phyloP scores from a whole-genome alignment of 2,888 invertebrate species.

The Ormyrus nitidulus region DNA sequence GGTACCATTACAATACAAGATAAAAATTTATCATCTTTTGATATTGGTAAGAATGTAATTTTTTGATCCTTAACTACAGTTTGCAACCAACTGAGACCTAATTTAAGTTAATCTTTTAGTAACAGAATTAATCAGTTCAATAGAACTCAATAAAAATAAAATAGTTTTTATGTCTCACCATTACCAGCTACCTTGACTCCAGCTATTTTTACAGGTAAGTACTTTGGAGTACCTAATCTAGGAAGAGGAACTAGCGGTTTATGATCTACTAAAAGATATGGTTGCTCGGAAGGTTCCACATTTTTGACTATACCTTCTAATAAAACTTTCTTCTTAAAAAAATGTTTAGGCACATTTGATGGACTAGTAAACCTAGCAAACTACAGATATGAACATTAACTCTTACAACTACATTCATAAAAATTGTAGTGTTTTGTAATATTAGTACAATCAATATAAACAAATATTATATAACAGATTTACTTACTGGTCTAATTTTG shows the following conservation, averaged over 20 bases:
- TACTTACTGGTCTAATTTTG: conserved; percentile 80
- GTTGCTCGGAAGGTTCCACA: conserved; percentile 77
- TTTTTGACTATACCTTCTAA: conserved; percentile 77
- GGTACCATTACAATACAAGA: conserved; percentile 75
- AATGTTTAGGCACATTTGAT: conserved; percentile 78
- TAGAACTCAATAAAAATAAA: conserved; percentile 1
- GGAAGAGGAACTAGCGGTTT: conserved; percentile 78
- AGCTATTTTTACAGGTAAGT: conserved; percentile 77
- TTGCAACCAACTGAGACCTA: conserved; percentile 80
- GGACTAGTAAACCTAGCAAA: conserved; percentile 81
- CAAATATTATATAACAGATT: conserved; percentile 37
- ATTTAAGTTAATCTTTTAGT: conserved; percentile 11
- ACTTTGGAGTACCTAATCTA: conserved; percentile 77
- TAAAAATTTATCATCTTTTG: conserved; percentile 73
- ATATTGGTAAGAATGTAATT: conserved; percentile 77
- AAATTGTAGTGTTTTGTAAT: conserved; percentile 23
- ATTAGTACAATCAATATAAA: conserved; percentile 21
- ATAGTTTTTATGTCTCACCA: conserved; percentile 67
- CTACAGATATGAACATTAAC: conserved; percentile 70
- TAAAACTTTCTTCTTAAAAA: conserved; percentile 77
- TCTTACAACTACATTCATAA: conserved; percentile 23
- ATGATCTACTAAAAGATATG: conserved; percentile 78
- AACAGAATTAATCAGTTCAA: conserved; percentile 4
- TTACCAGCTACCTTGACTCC: conserved; percentile 76
- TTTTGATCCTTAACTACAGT: conserved; percentile 77